Percentiles rank a stretch among this genome's conserved stretches.
Evolutionary conservation across 2,888 invertebrate species (phyloP).

Genomic region (Silvanus unidentatus): DNA sequence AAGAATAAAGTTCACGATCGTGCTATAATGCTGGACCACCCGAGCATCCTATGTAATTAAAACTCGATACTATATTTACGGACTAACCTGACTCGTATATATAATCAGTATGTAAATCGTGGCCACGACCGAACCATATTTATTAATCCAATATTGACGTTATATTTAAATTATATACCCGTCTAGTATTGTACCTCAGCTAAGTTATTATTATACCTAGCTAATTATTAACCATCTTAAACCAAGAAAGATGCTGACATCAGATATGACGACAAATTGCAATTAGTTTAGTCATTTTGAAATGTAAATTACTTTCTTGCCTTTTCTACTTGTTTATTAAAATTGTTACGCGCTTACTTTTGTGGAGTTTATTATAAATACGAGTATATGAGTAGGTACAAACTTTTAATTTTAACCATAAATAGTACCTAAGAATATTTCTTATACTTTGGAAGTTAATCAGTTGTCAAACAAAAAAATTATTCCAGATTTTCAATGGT

Average conservation of each 20-base stretch:
- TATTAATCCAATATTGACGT: conserved; percentile 44
- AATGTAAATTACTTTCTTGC: no score
- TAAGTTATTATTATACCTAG: conserved; percentile 36
- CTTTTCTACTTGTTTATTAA: no score
- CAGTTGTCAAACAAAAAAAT: no score
- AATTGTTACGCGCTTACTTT: no score
- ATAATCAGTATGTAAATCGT: conserved; percentile 47
- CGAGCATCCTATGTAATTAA: conserved; percentile 43
- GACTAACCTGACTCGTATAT: conserved; percentile 25
- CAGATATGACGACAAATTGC: background rate
- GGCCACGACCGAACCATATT: conserved; percentile 42
- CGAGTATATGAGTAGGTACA: no score
- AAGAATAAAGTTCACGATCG: conserved; percentile 33
- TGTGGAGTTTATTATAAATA: no score
- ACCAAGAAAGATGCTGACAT: background rate
- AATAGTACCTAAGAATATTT: no score
- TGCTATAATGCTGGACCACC: conserved; percentile 39
- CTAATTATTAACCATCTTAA: conserved; percentile 32
- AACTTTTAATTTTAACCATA: no score
- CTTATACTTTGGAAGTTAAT: no score
- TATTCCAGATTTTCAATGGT: no score
- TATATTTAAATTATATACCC: conserved; percentile 42
- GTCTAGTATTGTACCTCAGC: conserved; percentile 37
- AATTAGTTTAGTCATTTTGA: background rate
- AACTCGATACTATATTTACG: conserved; percentile 38